Percentiles rank a stretch among this genome's conserved stretches.
Conservation (phyloP, 2,888 invertebrate species). For the Eupeodes luniger region DNA sequence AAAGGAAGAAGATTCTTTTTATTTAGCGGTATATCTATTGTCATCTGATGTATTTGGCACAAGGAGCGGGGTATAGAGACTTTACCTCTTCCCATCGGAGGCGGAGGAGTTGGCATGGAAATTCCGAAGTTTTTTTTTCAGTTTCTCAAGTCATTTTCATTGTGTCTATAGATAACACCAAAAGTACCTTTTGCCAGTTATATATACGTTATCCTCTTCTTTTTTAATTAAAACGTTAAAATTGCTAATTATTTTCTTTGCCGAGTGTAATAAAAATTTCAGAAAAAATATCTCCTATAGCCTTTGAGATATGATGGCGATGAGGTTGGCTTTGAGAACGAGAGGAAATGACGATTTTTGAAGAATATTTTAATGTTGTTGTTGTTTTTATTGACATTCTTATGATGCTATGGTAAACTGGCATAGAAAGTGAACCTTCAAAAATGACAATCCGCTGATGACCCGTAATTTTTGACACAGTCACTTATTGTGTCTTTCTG, state of each 20-base stretch:
- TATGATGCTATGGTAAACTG: conserved; percentile 27
- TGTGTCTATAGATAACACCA: conserved; percentile 62
- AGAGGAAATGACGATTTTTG: conserved; percentile 62
- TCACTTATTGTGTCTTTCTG: conserved; percentile 46
- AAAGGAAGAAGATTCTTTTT: conserved; percentile 49
- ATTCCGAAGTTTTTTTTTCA: conserved; percentile 45
- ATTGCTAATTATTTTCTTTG: conserved; percentile 80
- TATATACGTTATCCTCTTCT: conserved; percentile 72
- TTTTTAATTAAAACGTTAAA: conserved; percentile 81
- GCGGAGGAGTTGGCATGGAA: conserved; percentile 63
- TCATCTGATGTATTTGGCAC: conserved; percentile 20
- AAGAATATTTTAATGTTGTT: conserved; percentile 42
- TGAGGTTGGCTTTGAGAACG: background rate
- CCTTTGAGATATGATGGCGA: background rate
- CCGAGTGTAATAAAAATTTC: conserved; percentile 71
- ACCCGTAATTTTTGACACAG: conserved; percentile 75
- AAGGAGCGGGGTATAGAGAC: background rate
- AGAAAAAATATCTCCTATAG: conserved; percentile 37
- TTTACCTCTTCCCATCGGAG: conserved; percentile 4
- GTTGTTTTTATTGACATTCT: conserved; percentile 59
- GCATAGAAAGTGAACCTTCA: conserved; percentile 67
- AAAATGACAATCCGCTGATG: conserved; percentile 70
- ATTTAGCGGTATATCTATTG: conserved; percentile 58
- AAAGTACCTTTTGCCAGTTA: conserved; percentile 75
- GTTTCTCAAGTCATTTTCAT: conserved; percentile 53